These are phyloP conservation scores for Lithobates sylvaticus DNA, from an alignment of 2,797 vertebrate genomes.

Conservation along the genomic window DNA sequence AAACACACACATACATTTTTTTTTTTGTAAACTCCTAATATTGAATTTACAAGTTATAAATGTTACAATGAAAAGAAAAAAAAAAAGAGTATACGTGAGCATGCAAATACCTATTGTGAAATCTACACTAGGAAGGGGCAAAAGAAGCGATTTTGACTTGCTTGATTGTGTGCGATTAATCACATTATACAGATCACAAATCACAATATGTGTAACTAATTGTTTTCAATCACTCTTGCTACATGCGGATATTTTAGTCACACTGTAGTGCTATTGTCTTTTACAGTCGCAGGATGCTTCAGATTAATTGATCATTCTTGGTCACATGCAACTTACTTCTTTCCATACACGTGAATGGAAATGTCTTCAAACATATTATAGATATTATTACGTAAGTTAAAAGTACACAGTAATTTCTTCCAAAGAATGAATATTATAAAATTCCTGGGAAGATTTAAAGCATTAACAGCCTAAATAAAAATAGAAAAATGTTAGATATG, in stretches of 20 bases:
- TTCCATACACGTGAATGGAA: background rate
- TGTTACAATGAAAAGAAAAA: too few species aligned
- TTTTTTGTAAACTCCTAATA: too few species aligned
- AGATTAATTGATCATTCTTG: conserved; percentile 1
- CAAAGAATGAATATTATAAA: too few species aligned
- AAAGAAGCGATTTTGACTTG: background rate
- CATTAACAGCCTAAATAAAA: too few species aligned
- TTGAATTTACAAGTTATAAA: too few species aligned
- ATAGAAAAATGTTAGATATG: too few species aligned
- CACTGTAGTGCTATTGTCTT: background rate
- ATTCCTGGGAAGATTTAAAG: too few species aligned
- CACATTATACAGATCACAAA: conserved; percentile 1
- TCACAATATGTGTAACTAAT: conserved; percentile 13
- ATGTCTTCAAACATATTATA: background rate
- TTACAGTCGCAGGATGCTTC: background rate
- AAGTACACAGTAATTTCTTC: background rate
- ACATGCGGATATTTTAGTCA: background rate
- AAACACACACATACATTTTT: too few species aligned
- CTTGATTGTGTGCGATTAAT: background rate
- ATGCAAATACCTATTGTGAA: background rate
- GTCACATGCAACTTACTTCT: background rate
- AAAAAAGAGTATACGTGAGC: background rate
- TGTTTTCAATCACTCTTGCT: background rate
- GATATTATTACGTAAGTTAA: background rate
- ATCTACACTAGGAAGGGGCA: background rate